These are phyloP conservation scores for Petrocephalus schoutedeni DNA, from an alignment of 2,797 vertebrate genomes.

Conservation along the genomic window DNA sequence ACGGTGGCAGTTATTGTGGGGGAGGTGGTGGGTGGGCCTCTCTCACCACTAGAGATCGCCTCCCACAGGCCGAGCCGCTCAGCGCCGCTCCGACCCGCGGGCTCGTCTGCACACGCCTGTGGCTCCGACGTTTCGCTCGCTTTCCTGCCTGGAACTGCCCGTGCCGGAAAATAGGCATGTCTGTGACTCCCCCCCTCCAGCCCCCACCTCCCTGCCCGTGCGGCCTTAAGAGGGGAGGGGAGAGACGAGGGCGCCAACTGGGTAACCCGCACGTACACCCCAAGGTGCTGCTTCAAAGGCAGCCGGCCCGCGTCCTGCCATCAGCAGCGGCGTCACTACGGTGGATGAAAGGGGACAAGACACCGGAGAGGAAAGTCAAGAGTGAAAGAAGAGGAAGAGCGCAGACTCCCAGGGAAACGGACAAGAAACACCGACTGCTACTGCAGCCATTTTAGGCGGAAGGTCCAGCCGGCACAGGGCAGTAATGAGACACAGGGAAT, in stretches of 20 bases:
- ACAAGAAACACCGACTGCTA: background rate
- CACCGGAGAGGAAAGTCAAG: background rate
- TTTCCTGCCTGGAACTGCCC: slow-evolving; percentile 1
- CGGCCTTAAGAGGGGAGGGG: background rate
- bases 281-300: background rate
- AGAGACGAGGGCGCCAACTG: background rate
- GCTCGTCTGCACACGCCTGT: background rate
- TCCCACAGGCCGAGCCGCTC: background rate
- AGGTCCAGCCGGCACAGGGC: background rate
- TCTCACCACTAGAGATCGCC: background rate
- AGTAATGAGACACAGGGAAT: background rate
- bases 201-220: background rate
- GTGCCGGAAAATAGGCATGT: background rate
- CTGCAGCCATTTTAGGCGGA: background rate
- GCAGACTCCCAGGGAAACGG: background rate
- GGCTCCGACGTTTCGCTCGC: background rate
- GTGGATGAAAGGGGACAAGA: background rate
- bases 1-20: background rate
- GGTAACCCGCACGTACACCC: background rate
- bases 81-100: background rate
- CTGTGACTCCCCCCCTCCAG: background rate
- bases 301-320: background rate
- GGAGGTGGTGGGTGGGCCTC: background rate
- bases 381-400: background rate
- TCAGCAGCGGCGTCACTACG: background rate